phyloP scores from a whole-genome alignment of 1,140 invertebrate genomes.

The Arctopsyche grandis region DNA sequence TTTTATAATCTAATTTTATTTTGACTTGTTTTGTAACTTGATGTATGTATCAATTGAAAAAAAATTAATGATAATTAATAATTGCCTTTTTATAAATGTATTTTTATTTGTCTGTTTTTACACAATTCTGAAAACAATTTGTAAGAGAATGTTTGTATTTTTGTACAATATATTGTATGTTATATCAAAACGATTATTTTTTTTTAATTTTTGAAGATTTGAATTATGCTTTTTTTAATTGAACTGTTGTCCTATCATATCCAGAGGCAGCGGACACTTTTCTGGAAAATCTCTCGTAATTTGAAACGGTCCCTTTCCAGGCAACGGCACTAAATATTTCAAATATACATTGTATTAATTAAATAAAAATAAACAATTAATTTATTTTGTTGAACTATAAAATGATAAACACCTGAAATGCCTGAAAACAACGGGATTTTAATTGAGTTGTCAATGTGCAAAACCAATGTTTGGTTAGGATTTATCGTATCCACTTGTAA shows the following conservation, averaged over 20 bases:
- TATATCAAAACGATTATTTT: too few relatives aligned
- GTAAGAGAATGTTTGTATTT: too few relatives aligned
- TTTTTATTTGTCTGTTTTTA: too few relatives aligned
- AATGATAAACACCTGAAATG: not conserved
- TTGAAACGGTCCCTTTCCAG: slow-evolving; percentile 22
- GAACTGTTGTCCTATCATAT: slow-evolving; percentile 44
- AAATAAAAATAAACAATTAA: not conserved
- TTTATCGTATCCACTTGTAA: not conserved
- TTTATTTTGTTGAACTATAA: not conserved
- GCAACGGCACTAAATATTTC: slow-evolving; percentile 31
- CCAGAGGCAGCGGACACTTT: slow-evolving; percentile 40
- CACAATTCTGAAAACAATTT: too few relatives aligned
- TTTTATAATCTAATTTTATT: too few relatives aligned
- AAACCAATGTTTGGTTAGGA: not conserved
- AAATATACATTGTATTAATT: slow-evolving; percentile 3
- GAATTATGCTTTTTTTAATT: not conserved
- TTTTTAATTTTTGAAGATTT: too few relatives aligned
- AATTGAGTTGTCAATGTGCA: not conserved
- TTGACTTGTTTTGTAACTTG: too few relatives aligned
- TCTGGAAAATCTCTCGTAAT: slow-evolving; percentile 27
- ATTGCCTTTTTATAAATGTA: too few relatives aligned
- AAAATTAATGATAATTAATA: too few relatives aligned
- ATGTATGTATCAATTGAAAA: too few relatives aligned
- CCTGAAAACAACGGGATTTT: not conserved
- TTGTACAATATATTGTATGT: too few relatives aligned